A percentile compares a stretch with the other conserved stretches of the same genome.
These are phyloP conservation scores for Poicephalus gulielmi DNA, from an alignment of 2,113 vertebrate genomes.

Conservation along the genomic window DNA sequence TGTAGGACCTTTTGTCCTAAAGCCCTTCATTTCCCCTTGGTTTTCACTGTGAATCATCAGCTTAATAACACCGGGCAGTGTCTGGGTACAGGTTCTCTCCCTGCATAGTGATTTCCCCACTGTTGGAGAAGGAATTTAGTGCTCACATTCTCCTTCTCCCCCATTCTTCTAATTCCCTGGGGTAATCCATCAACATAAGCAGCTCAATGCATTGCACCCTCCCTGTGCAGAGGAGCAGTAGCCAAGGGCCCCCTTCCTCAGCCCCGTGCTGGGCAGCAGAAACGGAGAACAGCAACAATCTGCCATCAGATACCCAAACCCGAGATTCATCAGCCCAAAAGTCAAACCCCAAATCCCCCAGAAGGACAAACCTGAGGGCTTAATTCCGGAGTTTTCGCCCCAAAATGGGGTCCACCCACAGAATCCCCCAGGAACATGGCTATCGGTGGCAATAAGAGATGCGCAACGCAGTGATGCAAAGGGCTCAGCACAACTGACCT, in stretches of 20 bases:
- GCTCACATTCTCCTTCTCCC: not conserved
- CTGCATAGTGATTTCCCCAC: not conserved
- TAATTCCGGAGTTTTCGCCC: not conserved
- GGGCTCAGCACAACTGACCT: not conserved
- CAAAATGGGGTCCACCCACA: not conserved
- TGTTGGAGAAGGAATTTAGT: not conserved
- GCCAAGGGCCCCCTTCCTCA: too few relatives aligned
- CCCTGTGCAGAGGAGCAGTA: not conserved
- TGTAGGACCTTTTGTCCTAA: not conserved
- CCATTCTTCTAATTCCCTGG: not conserved
- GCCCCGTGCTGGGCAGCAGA: too few relatives aligned
- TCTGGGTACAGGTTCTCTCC: not conserved
- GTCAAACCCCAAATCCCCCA: not conserved
- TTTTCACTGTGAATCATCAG: not conserved
- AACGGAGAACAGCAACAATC: not conserved
- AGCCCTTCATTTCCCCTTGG: not conserved
- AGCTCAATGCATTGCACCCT: not conserved
- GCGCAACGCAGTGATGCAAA: not conserved
- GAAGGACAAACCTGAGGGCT: not conserved
- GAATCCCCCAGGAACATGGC: too few relatives aligned
- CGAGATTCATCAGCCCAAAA: not conserved
- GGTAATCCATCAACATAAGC: not conserved
- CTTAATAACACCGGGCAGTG: too few relatives aligned
- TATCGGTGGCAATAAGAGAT: not conserved
- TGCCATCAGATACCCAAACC: not conserved